Evolutionary conservation across 2,113 vertebrate species (phyloP), one percentile per base, ranked within the genome.

Genomic region (Lamprotornis superbus): DNA sequence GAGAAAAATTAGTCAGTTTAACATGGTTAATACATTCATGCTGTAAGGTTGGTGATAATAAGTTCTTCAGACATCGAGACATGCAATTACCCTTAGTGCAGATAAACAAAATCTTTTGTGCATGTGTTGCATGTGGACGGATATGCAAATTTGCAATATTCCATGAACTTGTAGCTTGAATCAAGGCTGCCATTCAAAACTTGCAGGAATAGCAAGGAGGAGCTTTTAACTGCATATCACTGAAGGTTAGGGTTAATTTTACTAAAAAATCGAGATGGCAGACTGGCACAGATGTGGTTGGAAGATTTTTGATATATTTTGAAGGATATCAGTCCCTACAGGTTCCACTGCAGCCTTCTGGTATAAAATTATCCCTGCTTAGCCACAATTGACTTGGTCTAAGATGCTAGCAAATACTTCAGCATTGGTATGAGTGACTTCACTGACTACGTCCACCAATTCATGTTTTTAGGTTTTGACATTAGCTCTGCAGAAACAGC

Each of bases 161-260:
- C 3, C 0, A 31, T 14, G 8, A 53, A 60, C 1, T 28, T 12
- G 17, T 14, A 33, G 60, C 55, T 0, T 0, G n/a, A 73, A 55
- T 33, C 33, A n/a, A 49, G 11, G 42, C 55, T 83, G 55, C 53
- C 1, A 2, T 68, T 88, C 15, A 39, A 15, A 16, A 28, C 10
- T 88, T 0, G 0, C 14, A 47, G 67, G 46, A 73, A 21, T 12
- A 57, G 49, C 30, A n/a, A n/a, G n/a, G 63, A 73, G 39, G 53
- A 64, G n/a, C 37, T 86, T 69, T 57, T 44, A 27, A 28, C 25
- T 61, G 37, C 46, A 24, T 5, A 25, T 73, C 64, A 12, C 33
- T 59, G 33, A 57, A 49, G n/a, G 25, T 52, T 35, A 40, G 47
- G 14, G 37, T 87, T 89, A 59, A 64, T 82, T 59, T 59, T 63